These are phyloP conservation scores for Apteryx owenii DNA, from an alignment of 2,113 vertebrate genomes.

Conservation along the genomic window DNA sequence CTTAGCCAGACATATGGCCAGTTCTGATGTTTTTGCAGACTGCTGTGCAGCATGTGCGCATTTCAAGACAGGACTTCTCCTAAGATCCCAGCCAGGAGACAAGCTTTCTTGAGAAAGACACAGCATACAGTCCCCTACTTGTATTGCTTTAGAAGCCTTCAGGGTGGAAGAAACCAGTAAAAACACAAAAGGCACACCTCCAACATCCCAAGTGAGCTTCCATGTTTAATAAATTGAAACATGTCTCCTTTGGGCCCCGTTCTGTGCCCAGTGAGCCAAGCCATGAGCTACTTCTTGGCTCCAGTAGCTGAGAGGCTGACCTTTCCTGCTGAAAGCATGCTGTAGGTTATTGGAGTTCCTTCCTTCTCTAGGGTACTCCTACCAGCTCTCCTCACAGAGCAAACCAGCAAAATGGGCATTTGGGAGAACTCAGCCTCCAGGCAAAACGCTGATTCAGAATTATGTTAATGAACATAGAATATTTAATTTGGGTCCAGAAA, in stretches of 20 bases:
- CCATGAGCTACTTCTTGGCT: not conserved
- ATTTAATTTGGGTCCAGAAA: slow-evolving; percentile 36
- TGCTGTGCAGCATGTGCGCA: not conserved
- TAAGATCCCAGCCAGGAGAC: not conserved
- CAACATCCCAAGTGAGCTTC: not conserved
- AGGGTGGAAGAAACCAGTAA: not conserved
- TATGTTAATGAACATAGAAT: not conserved
- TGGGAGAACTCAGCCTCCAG: not conserved
- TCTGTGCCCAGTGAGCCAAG: not conserved
- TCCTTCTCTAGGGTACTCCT: not conserved
- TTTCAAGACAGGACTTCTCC: not conserved
- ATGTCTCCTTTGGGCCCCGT: not conserved
- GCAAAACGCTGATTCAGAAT: slow-evolving; percentile 5
- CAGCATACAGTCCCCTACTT: too few relatives aligned
- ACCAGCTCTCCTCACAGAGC: not conserved
- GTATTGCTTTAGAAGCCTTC: not conserved
- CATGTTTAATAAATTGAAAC: not conserved
- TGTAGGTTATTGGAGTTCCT: not conserved
- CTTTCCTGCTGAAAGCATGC: not conserved
- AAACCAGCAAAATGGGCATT: not conserved
- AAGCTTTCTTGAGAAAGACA: too few relatives aligned
- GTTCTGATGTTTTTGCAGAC: not conserved
- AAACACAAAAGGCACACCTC: not conserved
- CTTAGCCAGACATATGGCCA: fast-evolving
- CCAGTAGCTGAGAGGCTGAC: not conserved